Conservation (phyloP, 1,140 invertebrate species). For the Meloidogyne exigua region DNA sequence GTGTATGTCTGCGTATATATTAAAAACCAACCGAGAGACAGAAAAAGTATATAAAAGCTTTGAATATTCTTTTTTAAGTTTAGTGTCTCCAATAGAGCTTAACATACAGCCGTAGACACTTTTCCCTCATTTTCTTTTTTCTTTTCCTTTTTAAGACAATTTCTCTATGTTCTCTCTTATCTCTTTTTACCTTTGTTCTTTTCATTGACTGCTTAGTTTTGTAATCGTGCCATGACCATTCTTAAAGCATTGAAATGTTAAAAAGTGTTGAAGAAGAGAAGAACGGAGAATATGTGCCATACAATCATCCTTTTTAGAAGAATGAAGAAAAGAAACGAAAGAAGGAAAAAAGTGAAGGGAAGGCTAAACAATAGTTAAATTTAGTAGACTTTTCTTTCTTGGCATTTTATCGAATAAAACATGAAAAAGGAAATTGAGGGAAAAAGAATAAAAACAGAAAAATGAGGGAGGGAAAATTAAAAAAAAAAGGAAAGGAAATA, state of each 20-base stretch:
- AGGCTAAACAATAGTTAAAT: neutral
- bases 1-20: neutral
- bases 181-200: neutral
- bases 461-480: neutral
- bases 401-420: neutral
- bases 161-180: neutral
- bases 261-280: neutral
- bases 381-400: neutral
- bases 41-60: neutral
- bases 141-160: no score
- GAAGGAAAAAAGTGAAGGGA: neutral
- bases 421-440: neutral
- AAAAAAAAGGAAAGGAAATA: neutral
- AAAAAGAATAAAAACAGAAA: neutral
- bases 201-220: neutral
- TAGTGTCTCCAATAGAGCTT: neutral
- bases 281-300: neutral
- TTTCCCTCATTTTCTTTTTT: neutral
- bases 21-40: neutral
- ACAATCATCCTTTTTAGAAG: neutral
- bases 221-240: neutral
- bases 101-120: no score
- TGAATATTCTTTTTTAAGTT: no score
- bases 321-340: no score
- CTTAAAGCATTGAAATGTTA: neutral